phyloP scores from a whole-genome alignment of 2,113 vertebrate genomes.

The Sciurus niger region DNA sequence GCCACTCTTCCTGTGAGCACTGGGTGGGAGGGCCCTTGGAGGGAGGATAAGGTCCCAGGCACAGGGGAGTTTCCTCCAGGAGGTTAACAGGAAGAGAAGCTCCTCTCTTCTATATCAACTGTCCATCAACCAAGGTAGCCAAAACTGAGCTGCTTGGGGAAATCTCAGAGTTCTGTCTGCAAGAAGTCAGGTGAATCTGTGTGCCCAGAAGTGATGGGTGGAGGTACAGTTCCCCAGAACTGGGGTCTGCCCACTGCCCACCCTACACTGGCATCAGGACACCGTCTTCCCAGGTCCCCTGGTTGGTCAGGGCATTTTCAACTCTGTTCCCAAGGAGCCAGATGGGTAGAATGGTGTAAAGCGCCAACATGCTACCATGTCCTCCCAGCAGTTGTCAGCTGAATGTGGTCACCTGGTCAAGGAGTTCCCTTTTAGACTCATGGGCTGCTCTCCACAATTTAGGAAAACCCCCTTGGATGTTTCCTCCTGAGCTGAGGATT shows the following conservation, averaged over 20 bases:
- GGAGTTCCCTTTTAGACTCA: not conserved
- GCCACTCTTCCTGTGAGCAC: not conserved
- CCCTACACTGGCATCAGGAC: fast-evolving
- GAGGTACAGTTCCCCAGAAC: not conserved
- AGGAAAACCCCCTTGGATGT: not conserved
- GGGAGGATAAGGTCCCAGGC: not conserved
- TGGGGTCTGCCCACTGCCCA: not conserved
- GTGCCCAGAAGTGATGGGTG: not conserved
- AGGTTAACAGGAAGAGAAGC: not conserved
- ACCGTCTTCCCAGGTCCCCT: not conserved
- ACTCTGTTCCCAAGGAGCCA: not conserved
- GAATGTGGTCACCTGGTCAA: not conserved
- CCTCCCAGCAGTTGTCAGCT: constrained; percentile 11
- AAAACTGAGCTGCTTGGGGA: not conserved
- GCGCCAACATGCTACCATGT: not conserved
- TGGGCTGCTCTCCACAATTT: not conserved
- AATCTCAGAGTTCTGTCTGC: not conserved
- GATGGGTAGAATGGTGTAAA: not conserved
- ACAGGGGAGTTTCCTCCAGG: not conserved
- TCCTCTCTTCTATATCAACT: not conserved
- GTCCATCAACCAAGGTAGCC: not conserved
- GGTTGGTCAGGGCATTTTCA: not conserved
- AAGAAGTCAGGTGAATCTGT: not conserved
- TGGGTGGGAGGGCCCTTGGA: not conserved
- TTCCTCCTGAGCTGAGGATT: not conserved